Conservation (phyloP, 2,797 vertebrate species). For the Falco peregrinus region DNA sequence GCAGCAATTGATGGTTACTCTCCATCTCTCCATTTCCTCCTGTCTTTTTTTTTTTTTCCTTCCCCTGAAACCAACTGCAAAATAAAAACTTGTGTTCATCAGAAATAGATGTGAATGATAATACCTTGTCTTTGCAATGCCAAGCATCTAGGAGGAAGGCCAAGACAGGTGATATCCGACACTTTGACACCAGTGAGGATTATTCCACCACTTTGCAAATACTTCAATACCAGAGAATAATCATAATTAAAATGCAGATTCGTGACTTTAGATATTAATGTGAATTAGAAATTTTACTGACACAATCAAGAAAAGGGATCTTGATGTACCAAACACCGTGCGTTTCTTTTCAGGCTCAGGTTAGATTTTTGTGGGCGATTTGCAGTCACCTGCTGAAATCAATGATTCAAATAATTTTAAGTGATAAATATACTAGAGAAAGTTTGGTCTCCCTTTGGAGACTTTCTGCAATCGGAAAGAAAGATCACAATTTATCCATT, state of each 20-base stretch:
- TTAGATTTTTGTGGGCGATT: not conserved
- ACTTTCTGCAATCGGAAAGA: not conserved
- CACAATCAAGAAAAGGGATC: not conserved
- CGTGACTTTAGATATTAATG: not conserved
- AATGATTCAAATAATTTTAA: not conserved
- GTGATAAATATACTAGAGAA: not conserved
- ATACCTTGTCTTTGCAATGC: not conserved
- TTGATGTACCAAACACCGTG: not conserved
- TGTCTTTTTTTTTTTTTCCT: fast-evolving
- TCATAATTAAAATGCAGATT: not conserved
- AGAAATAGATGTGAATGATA: not conserved
- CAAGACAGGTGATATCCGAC: not conserved
- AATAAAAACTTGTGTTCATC: not conserved
- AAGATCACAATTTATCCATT: not conserved
- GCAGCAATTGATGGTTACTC: not conserved
- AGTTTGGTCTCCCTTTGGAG: not conserved
- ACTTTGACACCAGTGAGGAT: not conserved
- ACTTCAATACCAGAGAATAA: not conserved
- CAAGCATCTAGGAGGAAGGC: not conserved
- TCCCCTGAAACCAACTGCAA: not conserved
- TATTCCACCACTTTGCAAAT: not conserved
- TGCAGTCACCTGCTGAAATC: not conserved
- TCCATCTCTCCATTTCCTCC: not conserved
- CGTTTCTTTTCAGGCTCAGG: not conserved
- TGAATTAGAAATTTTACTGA: not conserved